Percentiles rank a stretch among this genome's conserved stretches.
Evolutionary conservation across 2,888 invertebrate species (phyloP).

Genomic region (Osmoderma eremita): DNA sequence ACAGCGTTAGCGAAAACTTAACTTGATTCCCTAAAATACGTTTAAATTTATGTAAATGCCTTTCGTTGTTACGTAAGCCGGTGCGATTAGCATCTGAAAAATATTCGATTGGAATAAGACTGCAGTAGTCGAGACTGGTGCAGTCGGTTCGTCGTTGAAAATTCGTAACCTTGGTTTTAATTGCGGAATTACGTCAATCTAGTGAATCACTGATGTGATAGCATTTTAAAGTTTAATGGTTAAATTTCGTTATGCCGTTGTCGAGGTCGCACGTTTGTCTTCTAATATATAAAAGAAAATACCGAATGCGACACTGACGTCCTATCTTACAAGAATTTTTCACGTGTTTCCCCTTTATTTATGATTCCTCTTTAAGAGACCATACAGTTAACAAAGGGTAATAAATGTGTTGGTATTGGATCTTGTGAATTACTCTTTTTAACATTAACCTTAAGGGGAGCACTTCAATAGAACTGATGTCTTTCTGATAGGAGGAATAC

Average conservation of each 20-base stretch:
- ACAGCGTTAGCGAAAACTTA: too few species aligned
- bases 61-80: background rate
- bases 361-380: conserved; percentile 11
- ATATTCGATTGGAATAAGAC: conserved; percentile 19
- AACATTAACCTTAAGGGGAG: too few species aligned
- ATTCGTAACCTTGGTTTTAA: conserved; percentile 42
- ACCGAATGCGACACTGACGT: background rate
- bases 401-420: conserved; percentile 2
- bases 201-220: conserved; percentile 39
- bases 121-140: background rate
- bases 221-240: conserved; percentile 41
- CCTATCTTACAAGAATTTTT: conserved; percentile 1
- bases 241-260: conserved; percentile 36
- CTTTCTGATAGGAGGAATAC: too few species aligned
- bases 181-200: conserved; percentile 43
- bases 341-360: conserved; percentile 11
- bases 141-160: conserved; percentile 37
- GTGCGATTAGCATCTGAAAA: conserved; percentile 23
- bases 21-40: background rate
- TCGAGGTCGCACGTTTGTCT: conserved; percentile 1
- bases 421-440: background rate
- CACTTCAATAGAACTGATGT: too few species aligned
- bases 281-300: background rate
- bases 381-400: background rate
- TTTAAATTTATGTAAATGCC: conserved; percentile 1